These are phyloP conservation scores for Solenopsis invicta DNA, from an alignment of 1,140 invertebrate genomes.

Conservation along the genomic window DNA sequence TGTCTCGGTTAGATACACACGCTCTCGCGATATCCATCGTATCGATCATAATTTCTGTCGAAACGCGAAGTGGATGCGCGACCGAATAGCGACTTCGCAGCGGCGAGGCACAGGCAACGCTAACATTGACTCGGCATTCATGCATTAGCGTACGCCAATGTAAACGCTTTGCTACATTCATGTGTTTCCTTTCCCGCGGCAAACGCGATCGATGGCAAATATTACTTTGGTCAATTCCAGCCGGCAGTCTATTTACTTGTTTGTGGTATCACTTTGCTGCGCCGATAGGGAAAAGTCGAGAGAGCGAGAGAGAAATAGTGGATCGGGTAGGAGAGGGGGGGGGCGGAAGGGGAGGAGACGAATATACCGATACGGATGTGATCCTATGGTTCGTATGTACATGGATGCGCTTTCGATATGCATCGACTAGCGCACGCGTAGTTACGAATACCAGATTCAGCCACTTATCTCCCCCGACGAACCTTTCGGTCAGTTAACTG, in stretches of 20 bases:
- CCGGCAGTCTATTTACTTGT: constrained; percentile 75
- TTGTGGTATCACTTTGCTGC: constrained; percentile 73
- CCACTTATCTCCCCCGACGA: constrained; percentile 53
- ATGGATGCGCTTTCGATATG: constrained; percentile 39
- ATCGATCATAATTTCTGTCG: constrained; percentile 49
- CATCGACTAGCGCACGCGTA: constrained; percentile 47
- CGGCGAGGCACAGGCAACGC: constrained; percentile 36
- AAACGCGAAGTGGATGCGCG: constrained; percentile 38
- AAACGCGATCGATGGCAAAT: constrained; percentile 69
- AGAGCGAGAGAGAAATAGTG: not conserved
- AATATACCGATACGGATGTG: constrained; percentile 39
- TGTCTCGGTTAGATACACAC: constrained; percentile 1
- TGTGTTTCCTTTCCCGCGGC: constrained; percentile 64
- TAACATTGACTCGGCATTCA: constrained; percentile 76
- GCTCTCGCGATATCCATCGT: constrained; percentile 21
- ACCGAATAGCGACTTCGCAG: constrained; percentile 53
- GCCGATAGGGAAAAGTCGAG: constrained; percentile 55
- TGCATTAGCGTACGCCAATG: constrained; percentile 73
- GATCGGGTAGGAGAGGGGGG: not conserved
- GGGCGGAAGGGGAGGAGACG: not conserved
- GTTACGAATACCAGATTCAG: constrained; percentile 44
- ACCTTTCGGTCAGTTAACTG: constrained; percentile 49
- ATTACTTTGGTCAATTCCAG: constrained; percentile 71
- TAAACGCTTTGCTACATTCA: constrained; percentile 63
- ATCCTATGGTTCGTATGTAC: constrained; percentile 39